Base-by-base conservation (phyloP, 2,797 vertebrate genomes). In the Clangula hyemalis region DNA sequence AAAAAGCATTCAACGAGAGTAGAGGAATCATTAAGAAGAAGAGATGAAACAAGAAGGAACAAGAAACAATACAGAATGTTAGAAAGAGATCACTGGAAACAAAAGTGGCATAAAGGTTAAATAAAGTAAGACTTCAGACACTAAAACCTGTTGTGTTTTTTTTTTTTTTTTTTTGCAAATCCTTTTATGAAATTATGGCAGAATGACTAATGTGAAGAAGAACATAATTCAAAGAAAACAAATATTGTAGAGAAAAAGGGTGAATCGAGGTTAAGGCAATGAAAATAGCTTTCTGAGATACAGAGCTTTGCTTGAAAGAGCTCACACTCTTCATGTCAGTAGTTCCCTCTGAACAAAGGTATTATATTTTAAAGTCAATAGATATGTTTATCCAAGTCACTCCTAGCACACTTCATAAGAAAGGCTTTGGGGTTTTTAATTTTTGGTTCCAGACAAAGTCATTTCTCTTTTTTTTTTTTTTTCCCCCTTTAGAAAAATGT, bases 241-340 rank as follows among this genome's bases (percentile, higher is more conserved):
- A 94, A 91, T 18, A 51, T 3, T 3, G 2, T 7, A 47, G 71
- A 70, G 51, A 60, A 83, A 88, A 82, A 93, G 85, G 76, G 90
- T 96, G 83, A 95, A 77, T 86, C 27, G 75, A 95, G 90, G 90
- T 89, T 84, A 95, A 89, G 57, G n/a, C 53, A 92, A 78, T 76
- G 62, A 78, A 89, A 96, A 95, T 49, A 85, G 49, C 49, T 75
- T 90, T 81, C 57, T 82, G 68, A 92, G 77, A 72, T 30, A 79
- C 73, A 73, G 70, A 54, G 34, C 22, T 47, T 70, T 43, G 70
- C 73, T 64, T 61, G 49, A 74, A 57, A 64, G 66, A 69, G 43
- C 45, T 53, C 45, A 70, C 65, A 51, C 69, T 69, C 70, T 75
- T 81, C 8, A 5, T 32, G 77, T 71, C 71, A 77, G 78, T 94